phyloP scores from a whole-genome alignment of 2,888 invertebrate species.

The Bruchidius siliquastri region DNA sequence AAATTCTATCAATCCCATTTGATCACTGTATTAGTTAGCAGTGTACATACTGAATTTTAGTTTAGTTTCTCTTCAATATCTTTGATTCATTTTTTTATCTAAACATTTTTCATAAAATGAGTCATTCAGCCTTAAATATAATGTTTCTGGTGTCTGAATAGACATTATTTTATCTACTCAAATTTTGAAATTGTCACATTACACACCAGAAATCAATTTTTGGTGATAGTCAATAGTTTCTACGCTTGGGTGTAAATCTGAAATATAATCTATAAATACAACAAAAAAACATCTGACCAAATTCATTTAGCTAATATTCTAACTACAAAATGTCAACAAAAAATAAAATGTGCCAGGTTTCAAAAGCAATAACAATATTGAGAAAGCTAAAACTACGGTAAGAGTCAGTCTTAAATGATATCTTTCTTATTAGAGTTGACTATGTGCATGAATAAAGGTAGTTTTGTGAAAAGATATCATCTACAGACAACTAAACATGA shows the following conservation, averaged over 20 bases:
- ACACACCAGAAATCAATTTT: not conserved
- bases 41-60: not conserved
- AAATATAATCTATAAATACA: not conserved
- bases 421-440: not conserved
- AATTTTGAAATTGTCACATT: not conserved
- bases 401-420: not conserved
- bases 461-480: too few relatives aligned
- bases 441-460: not conserved
- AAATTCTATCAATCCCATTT: too few relatives aligned
- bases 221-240: not conserved
- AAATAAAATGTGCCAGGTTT: not conserved
- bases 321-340: not conserved
- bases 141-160: slow-evolving; percentile 3
- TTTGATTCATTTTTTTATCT: slow-evolving; percentile 3
- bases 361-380: not conserved
- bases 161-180: not conserved
- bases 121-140: slow-evolving; percentile 29
- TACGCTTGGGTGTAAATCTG: not conserved
- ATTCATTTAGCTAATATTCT: not conserved
- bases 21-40: not conserved
- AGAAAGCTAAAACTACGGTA: not conserved
- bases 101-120: slow-evolving; percentile 22
- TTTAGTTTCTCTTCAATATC: not conserved
- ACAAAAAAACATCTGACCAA: not conserved
- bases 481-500: too few relatives aligned